phyloP scores from a whole-genome alignment of 1,140 invertebrate genomes.

The Pogonognathellus flavescens region DNA sequence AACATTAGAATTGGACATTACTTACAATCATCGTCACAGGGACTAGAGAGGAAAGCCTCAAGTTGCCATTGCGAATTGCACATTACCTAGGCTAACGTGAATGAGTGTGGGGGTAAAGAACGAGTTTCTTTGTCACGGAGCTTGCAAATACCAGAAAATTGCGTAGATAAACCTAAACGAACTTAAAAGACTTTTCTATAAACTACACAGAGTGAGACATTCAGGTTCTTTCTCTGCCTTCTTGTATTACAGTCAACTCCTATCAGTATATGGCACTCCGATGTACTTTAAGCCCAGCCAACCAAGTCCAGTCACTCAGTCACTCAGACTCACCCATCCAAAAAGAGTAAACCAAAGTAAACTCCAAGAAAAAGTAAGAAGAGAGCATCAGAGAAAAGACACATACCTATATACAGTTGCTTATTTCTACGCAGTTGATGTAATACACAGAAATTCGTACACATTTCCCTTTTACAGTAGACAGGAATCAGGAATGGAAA shows the following conservation, averaged over 20 bases:
- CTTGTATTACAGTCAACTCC: no score
- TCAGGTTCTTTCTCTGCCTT: neutral
- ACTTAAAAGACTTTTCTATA: neutral
- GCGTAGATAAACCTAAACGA: neutral
- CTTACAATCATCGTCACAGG: conserved; percentile 7
- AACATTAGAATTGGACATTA: neutral
- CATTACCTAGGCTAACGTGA: conserved; percentile 20
- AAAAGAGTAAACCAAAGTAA: no score
- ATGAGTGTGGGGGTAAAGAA: conserved; percentile 17
- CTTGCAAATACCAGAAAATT: neutral
- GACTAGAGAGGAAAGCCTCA: conserved; percentile 11
- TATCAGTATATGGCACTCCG: no score
- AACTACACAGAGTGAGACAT: neutral
- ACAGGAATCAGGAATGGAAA: neutral
- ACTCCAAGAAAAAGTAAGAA: no score
- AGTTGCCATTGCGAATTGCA: neutral
- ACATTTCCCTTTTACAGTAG: no score
- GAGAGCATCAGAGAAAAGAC: no score
- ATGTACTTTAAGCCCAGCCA: no score
- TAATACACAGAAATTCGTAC: no score
- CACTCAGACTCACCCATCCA: no score
- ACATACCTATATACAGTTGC: no score
- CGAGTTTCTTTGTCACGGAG: conserved; percentile 8
- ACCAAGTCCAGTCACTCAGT: no score
- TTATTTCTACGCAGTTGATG: no score